phyloP scores from a whole-genome alignment of 2,888 invertebrate species.

The Malacosoma neustria region DNA sequence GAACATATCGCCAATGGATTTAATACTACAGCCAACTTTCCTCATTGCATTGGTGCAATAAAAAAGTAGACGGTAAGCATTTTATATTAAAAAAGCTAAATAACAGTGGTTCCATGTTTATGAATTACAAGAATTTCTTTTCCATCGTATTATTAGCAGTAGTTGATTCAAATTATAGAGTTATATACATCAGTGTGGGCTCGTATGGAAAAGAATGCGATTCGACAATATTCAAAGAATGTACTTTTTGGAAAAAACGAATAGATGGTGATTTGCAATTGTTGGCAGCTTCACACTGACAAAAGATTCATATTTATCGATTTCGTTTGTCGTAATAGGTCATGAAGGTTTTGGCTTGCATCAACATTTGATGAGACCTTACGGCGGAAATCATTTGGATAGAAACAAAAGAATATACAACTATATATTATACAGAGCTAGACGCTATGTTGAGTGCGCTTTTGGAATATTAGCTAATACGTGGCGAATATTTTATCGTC shows the following conservation, averaged over 20 bases:
- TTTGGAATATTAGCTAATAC: constrained; percentile 12
- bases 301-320: constrained; percentile 4
- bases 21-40: constrained; percentile 7
- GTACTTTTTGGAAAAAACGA: constrained; percentile 15
- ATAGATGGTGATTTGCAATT: constrained; percentile 10
- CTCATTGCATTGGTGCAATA: constrained; percentile 11
- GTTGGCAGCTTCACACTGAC: constrained; percentile 9
- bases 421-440: constrained; percentile 8
- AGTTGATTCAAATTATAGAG: constrained; percentile 12
- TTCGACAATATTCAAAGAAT: constrained; percentile 18
- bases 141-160: constrained; percentile 10
- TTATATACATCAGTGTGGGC: constrained; percentile 12
- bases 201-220: constrained; percentile 13
- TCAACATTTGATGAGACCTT: constrained; percentile 13
- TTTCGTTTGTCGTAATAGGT: constrained; percentile 13
- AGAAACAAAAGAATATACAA: constrained; percentile 9
- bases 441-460: constrained; percentile 10
- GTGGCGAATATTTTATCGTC: constrained; percentile 10
- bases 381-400: constrained; percentile 7
- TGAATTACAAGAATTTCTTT: constrained; percentile 9
- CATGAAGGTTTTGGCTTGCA: constrained; percentile 13
- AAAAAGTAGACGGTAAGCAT: constrained; percentile 15
- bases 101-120: constrained; percentile 11
- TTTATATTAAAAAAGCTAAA: neutral
- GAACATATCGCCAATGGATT: too few species aligned